Evolutionary conservation across 2,797 vertebrate genomes (phyloP).

Genomic region (Carcharodon carcharias): DNA sequence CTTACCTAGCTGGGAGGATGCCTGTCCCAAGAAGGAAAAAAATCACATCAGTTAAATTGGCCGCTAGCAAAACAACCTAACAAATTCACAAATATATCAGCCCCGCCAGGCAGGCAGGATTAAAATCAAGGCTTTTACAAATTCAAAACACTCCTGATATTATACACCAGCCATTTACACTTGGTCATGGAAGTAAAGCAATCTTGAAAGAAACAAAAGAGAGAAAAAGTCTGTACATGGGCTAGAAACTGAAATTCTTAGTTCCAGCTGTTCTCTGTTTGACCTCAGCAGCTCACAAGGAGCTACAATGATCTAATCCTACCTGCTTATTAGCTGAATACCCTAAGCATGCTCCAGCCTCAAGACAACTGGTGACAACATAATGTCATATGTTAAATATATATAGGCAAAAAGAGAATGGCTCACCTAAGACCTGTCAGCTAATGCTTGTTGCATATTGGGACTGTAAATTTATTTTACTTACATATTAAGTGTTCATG

Average conservation of each 20-base stretch:
- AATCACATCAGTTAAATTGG: neutral
- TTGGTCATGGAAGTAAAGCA: neutral
- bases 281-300: neutral
- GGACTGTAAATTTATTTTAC: neutral
- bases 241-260: too few species aligned
- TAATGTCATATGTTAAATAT: neutral
- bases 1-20: too few species aligned
- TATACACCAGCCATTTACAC: neutral
- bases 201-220: neutral
- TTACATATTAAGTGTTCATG: neutral
- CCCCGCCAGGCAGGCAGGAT: neutral
- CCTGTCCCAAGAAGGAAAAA: neutral
- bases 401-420: neutral
- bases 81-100: neutral
- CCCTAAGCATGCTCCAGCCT: too few species aligned
- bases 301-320: neutral
- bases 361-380: neutral
- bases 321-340: neutral
- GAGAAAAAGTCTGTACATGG: neutral
- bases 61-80: neutral
- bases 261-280: neutral
- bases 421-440: neutral
- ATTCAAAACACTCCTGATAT: neutral
- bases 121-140: neutral
- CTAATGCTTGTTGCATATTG: neutral